Evolutionary conservation across 1,140 invertebrate genomes (phyloP).

Genomic region (Cherax quadricarinatus): DNA sequence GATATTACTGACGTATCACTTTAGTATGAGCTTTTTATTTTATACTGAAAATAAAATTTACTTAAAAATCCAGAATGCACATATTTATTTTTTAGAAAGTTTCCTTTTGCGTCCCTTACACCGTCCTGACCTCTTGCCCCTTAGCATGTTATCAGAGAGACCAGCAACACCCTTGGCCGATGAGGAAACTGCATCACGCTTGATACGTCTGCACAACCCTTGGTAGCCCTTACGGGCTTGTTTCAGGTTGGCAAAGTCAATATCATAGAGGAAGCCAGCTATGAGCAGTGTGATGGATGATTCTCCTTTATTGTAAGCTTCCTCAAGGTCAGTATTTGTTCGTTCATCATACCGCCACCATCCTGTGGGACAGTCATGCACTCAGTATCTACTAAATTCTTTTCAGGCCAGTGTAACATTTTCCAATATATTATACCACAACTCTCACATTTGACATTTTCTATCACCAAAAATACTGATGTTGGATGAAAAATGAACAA

Average conservation of each 20-base stretch:
- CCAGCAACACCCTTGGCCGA: constrained; percentile 78
- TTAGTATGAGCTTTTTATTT: too few species aligned
- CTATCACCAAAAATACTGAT: too few species aligned
- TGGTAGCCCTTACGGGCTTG: constrained; percentile 31
- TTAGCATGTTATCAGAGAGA: constrained; percentile 34
- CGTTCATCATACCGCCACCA: constrained; percentile 81
- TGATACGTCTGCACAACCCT: constrained; percentile 80
- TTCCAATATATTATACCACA: too few species aligned
- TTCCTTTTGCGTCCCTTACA: constrained; percentile 65
- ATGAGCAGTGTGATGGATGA: constrained; percentile 56
- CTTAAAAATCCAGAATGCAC: neutral
- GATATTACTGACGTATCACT: too few species aligned
- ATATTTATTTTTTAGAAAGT: constrained; percentile 23
- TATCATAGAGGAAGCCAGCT: constrained; percentile 61
- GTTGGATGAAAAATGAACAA: too few species aligned
- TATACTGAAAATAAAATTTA: neutral
- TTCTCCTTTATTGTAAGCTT: constrained; percentile 55
- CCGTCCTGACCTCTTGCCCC: constrained; percentile 16
- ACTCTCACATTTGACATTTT: too few species aligned
- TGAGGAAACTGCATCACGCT: constrained; percentile 77
- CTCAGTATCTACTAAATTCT: constrained; percentile 8
- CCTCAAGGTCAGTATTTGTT: constrained; percentile 78
- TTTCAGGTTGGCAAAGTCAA: constrained; percentile 60
- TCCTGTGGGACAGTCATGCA: constrained; percentile 74
- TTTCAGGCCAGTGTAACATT: too few species aligned